Base-by-base conservation (phyloP, 2,113 vertebrate genomes). In the Perca flavescens region DNA sequence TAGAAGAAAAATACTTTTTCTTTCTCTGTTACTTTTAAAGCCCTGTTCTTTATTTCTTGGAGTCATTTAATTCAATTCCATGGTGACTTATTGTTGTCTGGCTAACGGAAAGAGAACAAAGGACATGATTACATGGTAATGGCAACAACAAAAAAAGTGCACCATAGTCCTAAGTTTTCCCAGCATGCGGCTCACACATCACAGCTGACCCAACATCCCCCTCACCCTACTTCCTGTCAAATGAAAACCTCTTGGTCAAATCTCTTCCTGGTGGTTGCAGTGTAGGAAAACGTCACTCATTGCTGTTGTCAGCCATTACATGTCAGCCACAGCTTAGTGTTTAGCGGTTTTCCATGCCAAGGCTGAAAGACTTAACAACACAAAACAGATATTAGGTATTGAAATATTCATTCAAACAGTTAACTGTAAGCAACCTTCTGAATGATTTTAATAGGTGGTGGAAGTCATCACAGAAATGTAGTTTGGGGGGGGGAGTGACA, bases 201-300 rank as follows among this genome's bases (percentile, higher is more conserved):
- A 49, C 74, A 80, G 54, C 61, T 89, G 86, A 86, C 80, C 84
- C 61, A 43, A 76, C 77, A 82, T 64, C 49, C 89, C 75, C 57
- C 71, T 58, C 53, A 65, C 4, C 52, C 58, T 11, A 53, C 74
- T 84, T 91, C 86, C 88, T 75, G 49, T 86, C 62, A 56, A 65
- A 76, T 16, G 60, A 53, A 76, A 77, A 53, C 40, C 50, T 49
- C 56, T 25, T 10, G 2, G 58, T 81, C 40, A 69, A 25, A 56
- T 54, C 54, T 21, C 65, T 80, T 52, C 54, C 73, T 25, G 36
- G 13, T 31, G 19, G 6, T 67, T 34, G 36, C 47, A 31, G 22
- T 64, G 19, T 53, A 66, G 71, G 40, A 90, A 84, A 36, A 60
- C 54, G 79, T 72, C 70, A 71, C 57, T 86, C 31, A 40, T 36